A percentile compares a stretch with the other conserved stretches of the same genome.
Conservation (phyloP, 2,888 invertebrate species). For the Chloromyia formosa region DNA sequence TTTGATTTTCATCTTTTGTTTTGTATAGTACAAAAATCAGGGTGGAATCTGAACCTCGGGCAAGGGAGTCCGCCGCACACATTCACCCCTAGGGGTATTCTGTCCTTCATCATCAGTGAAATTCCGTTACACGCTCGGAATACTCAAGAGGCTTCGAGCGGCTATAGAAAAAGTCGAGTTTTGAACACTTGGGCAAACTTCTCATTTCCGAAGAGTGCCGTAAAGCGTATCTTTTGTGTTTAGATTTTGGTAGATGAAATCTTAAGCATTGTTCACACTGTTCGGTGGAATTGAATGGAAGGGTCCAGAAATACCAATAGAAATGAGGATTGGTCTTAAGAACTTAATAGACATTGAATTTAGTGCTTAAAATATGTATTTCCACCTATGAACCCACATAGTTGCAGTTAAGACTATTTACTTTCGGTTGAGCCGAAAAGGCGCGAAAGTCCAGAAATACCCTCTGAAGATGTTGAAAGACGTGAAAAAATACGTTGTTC, state of each 20-base stretch:
- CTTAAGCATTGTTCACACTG: neutral
- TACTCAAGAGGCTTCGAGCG: constrained; percentile 17
- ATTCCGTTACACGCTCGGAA: constrained; percentile 41
- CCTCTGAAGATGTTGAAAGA: too few relatives aligned
- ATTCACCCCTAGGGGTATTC: constrained; percentile 12
- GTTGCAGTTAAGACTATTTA: too few relatives aligned
- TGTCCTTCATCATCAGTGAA: constrained; percentile 16
- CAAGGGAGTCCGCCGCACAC: constrained; percentile 14
- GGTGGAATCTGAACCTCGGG: neutral
- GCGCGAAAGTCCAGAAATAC: too few relatives aligned
- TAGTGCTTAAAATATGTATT: too few relatives aligned
- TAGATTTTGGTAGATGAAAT: neutral
- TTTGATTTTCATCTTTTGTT: constrained; percentile 42
- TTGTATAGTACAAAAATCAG: constrained; percentile 19
- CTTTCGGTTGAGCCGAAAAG: too few relatives aligned
- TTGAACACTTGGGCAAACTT: constrained; percentile 24
- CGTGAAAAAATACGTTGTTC: too few relatives aligned
- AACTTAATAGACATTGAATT: too few relatives aligned
- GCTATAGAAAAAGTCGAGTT: neutral
- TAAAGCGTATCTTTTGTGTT: constrained; percentile 14
- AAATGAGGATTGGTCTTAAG: too few relatives aligned
- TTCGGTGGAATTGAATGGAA: neutral
- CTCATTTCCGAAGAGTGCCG: constrained; percentile 18
- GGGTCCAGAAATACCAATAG: too few relatives aligned
- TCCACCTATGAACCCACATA: too few relatives aligned